Evolutionary conservation across 2,888 invertebrate genomes (phyloP), one percentile per base, ranked within the genome.

Genomic region (Tillus elongatus): DNA sequence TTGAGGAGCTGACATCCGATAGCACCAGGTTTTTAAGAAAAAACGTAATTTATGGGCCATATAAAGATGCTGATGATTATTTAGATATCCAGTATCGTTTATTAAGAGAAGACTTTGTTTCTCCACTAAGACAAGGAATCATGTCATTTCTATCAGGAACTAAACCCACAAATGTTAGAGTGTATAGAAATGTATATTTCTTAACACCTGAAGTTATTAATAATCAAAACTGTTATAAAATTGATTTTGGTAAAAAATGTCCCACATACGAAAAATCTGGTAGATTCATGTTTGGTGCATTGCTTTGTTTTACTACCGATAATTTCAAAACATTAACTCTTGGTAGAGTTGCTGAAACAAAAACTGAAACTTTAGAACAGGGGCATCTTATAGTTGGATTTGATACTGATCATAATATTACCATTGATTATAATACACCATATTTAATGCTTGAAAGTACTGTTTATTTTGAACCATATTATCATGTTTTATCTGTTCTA

Each of bases 381-480:
- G 78, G 80, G 13, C 63, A 71, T 66, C 51, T 74, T 9, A 64
- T 66, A 6, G 67, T 71, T 15, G 61, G 64, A 27, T 69, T 70
- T 52, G 60, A 67, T 54, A 64, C 54, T 31, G 63, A 14, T 11
- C 12, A 33, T 15, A 13, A 12, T 3, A n/a, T 40, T 15, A n/a
- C n/a, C n/a, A n/a, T n/a, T n/a, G n/a, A n/a, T n/a, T n/a, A n/a
- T n/a, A n/a, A n/a, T n/a, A n/a, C n/a, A n/a, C n/a, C 62, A 0
- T 74, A 73, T 41, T 52, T 74, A 1, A 82, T 88, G 82, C 72
- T 83, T 2, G 86, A 88, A 58, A 79, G 83, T 34, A 77, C 76
- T 34, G 77, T 82, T 0, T 90, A 81, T 60, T 87, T 88, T 56
- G 88, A 88, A 54, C 84, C 88, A 0, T 89, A 88, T 56, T 71